phyloP scores from a whole-genome alignment of 2,113 vertebrate genomes.

The Campylomormyrus numenius region DNA sequence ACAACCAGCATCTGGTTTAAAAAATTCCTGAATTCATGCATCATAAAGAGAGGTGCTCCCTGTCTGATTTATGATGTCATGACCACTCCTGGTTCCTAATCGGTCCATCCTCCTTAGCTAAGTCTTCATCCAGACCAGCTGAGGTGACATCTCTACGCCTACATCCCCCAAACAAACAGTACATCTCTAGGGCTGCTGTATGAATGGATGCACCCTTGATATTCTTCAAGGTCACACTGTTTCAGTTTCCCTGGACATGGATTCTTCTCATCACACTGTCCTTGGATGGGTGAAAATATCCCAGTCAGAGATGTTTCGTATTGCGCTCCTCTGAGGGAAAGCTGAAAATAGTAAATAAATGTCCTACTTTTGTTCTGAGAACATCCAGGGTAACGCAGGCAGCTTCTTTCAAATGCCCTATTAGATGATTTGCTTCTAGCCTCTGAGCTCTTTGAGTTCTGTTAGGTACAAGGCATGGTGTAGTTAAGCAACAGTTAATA shows the following conservation, averaged over 20 bases:
- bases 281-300: slow-evolving; percentile 20
- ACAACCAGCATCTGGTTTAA: not conserved
- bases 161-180: not conserved
- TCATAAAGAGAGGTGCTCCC: not conserved
- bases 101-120: slow-evolving; percentile 23
- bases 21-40: not conserved
- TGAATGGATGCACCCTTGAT: not conserved
- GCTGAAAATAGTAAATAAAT: slow-evolving; percentile 37
- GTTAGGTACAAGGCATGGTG: not conserved
- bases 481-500: not conserved
- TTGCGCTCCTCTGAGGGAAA: slow-evolving; percentile 20
- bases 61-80: slow-evolving; percentile 3
- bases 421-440: not conserved
- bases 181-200: not conserved
- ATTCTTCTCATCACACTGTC: not conserved
- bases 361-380: slow-evolving; percentile 32
- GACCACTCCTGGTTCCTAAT: slow-evolving; percentile 29
- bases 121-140: slow-evolving; percentile 34
- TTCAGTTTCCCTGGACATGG: not conserved
- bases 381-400: slow-evolving; percentile 30
- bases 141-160: slow-evolving; percentile 21
- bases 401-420: not conserved
- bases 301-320: slow-evolving; percentile 25
- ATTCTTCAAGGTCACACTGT: slow-evolving; percentile 5
- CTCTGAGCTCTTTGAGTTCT: not conserved